Percentiles rank a stretch among this genome's conserved stretches.
These are phyloP conservation scores for Drosophila siamana DNA, from an alignment of 2,888 invertebrate species.

Conservation along the genomic window DNA sequence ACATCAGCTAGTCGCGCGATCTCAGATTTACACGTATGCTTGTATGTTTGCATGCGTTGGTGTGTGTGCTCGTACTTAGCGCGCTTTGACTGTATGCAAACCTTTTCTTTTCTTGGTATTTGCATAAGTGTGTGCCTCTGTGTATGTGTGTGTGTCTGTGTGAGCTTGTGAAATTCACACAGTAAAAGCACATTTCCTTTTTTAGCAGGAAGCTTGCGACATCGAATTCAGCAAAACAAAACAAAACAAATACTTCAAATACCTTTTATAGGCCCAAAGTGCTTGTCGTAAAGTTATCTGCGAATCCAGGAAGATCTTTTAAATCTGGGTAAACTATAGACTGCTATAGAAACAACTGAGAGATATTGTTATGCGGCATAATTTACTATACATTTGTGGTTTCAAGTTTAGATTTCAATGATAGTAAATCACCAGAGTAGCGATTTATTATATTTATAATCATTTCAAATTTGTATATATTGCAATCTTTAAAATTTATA, in stretches of 20 bases:
- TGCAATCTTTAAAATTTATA: too few relatives aligned
- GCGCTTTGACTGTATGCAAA: slow-evolving; percentile 32
- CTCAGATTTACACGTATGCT: slow-evolving; percentile 40
- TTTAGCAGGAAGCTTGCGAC: slow-evolving; percentile 48
- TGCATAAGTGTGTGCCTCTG: slow-evolving; percentile 8
- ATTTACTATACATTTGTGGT: neutral
- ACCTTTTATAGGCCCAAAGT: slow-evolving; percentile 23
- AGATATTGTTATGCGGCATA: neutral
- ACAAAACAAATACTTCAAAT: slow-evolving; percentile 33
- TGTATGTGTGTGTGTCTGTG: slow-evolving; percentile 8
- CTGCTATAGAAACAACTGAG: neutral
- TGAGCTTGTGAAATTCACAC: slow-evolving; percentile 31
- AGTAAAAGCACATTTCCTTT: slow-evolving; percentile 55
- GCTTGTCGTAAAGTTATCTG: slow-evolving; percentile 24
- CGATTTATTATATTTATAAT: too few relatives aligned
- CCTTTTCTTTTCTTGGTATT: slow-evolving; percentile 42
- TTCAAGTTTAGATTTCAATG: neutral
- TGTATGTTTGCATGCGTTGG: neutral
- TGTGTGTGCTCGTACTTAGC: slow-evolving; percentile 44
- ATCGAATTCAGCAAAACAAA: slow-evolving; percentile 13
- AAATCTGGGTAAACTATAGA: neutral
- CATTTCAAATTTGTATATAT: too few relatives aligned
- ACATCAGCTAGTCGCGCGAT: slow-evolving; percentile 33
- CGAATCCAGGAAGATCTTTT: neutral
- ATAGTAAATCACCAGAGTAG: too few relatives aligned